A percentile compares a stretch with the other conserved stretches of the same genome.
Conservation (phyloP, 92 coral and sea anemone species). For the Pocillopora grandis region DNA sequence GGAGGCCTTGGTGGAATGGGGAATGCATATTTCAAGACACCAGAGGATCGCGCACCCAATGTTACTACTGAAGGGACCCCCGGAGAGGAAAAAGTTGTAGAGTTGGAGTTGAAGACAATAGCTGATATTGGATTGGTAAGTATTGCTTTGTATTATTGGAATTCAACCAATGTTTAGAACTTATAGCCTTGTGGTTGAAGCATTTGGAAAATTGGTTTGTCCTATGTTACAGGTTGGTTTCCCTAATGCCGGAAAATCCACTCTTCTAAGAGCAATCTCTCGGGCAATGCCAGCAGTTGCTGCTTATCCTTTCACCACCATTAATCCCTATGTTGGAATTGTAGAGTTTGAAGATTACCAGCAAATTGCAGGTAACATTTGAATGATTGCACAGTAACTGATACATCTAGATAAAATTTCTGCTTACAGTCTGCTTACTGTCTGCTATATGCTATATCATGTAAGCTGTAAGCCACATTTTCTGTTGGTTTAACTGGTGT, state of each 20-base stretch:
- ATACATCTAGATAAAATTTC: background rate
- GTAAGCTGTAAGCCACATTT: no score
- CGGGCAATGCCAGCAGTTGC: conserved; percentile 95
- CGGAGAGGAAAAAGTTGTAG: conserved; percentile 89
- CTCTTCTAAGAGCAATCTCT: conserved; percentile 89
- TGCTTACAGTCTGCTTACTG: no score
- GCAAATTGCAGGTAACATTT: conserved; percentile 86
- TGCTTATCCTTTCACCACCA: conserved; percentile 96
- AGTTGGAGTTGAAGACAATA: conserved; percentile 94
- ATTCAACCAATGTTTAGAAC: no score
- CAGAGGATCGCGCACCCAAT: conserved; percentile 81
- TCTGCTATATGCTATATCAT: no score
- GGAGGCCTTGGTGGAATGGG: conserved; percentile 98
- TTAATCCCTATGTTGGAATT: conserved; percentile 95
- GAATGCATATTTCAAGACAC: conserved; percentile 85
- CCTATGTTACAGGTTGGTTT: conserved; percentile 82
- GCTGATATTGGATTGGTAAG: conserved; percentile 98
- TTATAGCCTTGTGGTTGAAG: no score
- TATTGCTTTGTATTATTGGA: background rate
- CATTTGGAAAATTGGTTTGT: background rate
- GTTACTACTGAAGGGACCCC: conserved; percentile 74
- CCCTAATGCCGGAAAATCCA: conserved; percentile 99
- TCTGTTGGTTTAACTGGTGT: no score
- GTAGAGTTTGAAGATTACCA: conserved; percentile 85
- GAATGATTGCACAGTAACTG: background rate